Conservation (phyloP, 2,113 vertebrate genomes). For the Labeo catla region DNA sequence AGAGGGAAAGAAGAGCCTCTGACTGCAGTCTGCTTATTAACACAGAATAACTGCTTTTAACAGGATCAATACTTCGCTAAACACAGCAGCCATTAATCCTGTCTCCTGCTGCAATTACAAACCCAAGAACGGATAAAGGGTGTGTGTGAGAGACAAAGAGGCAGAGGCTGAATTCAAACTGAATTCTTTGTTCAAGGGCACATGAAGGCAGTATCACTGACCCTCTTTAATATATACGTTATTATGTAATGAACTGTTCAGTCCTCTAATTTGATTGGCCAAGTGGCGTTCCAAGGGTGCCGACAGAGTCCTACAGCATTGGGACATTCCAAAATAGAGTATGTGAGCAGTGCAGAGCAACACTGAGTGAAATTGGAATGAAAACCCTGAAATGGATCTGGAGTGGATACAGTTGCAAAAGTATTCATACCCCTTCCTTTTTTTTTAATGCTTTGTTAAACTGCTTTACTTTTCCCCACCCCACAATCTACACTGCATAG, state of each 20-base stretch:
- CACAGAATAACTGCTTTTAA: conserved; percentile 44
- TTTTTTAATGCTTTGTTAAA: no score
- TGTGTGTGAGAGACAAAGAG: not conserved
- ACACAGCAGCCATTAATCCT: conserved; percentile 47
- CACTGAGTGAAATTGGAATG: not conserved
- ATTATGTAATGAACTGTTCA: not conserved
- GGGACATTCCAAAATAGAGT: not conserved
- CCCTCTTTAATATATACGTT: not conserved
- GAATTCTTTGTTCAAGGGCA: conserved; percentile 3
- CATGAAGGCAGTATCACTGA: not conserved
- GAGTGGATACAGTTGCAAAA: not conserved
- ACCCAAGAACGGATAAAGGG: not conserved
- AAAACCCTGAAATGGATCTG: not conserved
- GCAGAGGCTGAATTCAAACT: not conserved
- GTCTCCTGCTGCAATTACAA: conserved; percentile 30
- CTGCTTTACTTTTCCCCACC: no score
- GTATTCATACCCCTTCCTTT: no score
- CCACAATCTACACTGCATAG: no score
- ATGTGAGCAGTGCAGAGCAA: not conserved
- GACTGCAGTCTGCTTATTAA: conserved; percentile 50
- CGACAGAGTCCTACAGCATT: not conserved
- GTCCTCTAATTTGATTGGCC: not conserved
- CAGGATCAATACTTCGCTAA: conserved; percentile 46
- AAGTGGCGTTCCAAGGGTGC: not conserved
- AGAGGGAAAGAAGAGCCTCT: conserved; percentile 14